Base-by-base conservation (phyloP, 2,797 vertebrate genomes). In the Orestias chungarensis region DNA sequence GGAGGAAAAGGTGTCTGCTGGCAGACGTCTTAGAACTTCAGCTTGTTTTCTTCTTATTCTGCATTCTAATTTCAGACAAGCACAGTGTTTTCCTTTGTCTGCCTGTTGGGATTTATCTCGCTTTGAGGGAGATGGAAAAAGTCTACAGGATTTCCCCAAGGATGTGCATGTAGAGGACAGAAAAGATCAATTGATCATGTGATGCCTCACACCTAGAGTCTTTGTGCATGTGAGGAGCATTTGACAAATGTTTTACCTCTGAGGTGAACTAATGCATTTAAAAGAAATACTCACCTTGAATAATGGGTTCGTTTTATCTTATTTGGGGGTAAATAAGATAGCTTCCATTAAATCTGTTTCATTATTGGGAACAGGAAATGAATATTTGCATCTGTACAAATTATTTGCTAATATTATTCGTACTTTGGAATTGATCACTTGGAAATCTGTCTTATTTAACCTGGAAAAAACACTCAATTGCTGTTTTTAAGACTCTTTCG, bases 181-280 rank as follows among this genome's bases (percentile, higher is more conserved):
- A 86, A 89, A 90, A 93, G 90, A 92, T 94, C 91, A 93, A 88
- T 91, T 78, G 54, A 62, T 65, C 78, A 84, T 86, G 86, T 90
- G 90, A 91, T 83, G 76, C 77, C 65, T 82, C 76, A 81, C 70
- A 82, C 86, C 57, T 79, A 40, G 70, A 73, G 74, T 89, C 86
- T 89, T 74, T 88, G 82, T 82, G 90, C 82, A 89, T 85, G 71
- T 82, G 86, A 89, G 82, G 82, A 74, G 67, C 62, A 79, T 78
- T 88, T 87, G 81, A 90, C 85, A 89, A 77, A 83, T 73, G 81
- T 69, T 81, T 77, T 87, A 65, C 78, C 82, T 82, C 25, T 50
- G 31, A 73, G 47, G 68, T 77, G 77, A 83, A 80, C 69, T 61
- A 44, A 79, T 50, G 68, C 55, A 18, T 86, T 70, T 20, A 47